Percentiles rank a stretch among this genome's conserved stretches.
Conservation (phyloP, 2,888 invertebrate species). For the Calephelis perditalis region DNA sequence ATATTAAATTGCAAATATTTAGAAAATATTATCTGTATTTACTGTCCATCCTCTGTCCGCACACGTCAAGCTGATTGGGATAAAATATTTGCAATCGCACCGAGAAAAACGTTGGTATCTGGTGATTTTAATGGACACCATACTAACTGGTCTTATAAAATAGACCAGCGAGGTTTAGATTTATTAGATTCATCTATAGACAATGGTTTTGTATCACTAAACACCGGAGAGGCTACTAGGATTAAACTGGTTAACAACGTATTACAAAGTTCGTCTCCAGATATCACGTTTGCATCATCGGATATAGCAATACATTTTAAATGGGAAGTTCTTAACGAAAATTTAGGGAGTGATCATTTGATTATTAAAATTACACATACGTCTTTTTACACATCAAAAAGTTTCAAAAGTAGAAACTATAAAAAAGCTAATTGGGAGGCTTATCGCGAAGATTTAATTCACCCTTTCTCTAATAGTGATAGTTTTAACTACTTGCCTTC, state of each 20-base stretch:
- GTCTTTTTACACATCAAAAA: not conserved
- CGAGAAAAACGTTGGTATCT: constrained; percentile 20
- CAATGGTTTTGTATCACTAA: constrained; percentile 13
- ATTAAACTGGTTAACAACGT: constrained; percentile 19
- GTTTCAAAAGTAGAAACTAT: constrained; percentile 10
- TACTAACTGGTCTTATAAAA: constrained; percentile 24
- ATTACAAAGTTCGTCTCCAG: constrained; percentile 20
- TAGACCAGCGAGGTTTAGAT: constrained; percentile 22
- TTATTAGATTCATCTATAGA: constrained; percentile 18
- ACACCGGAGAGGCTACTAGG: constrained; percentile 16
- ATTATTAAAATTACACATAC: constrained; percentile 13
- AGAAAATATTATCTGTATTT: constrained; percentile 25
- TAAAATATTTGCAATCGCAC: constrained; percentile 1
- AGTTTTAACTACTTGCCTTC: too few relatives aligned
- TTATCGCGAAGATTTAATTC: constrained; percentile 10
- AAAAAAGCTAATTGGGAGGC: constrained; percentile 14
- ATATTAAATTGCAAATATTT: constrained; percentile 19
- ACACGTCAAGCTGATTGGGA: constrained; percentile 20
- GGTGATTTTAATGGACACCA: constrained; percentile 26
- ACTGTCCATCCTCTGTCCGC: constrained; percentile 23
- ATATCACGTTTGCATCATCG: constrained; percentile 19
- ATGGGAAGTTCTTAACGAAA: constrained; percentile 24
- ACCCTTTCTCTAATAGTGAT: not conserved
- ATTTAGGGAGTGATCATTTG: constrained; percentile 23
- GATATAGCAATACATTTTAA: constrained; percentile 21